Conservation (phyloP, 2,888 invertebrate genomes). For the Amorpha juglandis region DNA sequence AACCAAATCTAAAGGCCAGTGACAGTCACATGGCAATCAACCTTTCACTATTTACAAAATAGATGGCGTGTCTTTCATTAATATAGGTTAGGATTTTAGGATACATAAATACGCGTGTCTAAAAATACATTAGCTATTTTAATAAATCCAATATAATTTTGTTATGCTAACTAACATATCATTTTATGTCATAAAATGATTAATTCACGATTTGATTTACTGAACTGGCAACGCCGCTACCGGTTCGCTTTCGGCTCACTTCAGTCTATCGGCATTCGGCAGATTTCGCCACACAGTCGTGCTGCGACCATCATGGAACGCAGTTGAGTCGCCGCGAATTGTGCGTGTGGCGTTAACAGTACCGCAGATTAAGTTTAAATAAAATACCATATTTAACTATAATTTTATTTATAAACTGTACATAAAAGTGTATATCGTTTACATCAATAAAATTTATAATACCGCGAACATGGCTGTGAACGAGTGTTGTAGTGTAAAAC, state of each 20-base stretch:
- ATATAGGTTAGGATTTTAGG: not conserved
- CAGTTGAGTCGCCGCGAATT: conserved; percentile 64
- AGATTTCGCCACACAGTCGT: conserved; percentile 52
- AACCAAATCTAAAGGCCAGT: not conserved
- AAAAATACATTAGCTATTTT: not conserved
- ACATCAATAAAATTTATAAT: conserved; percentile 45
- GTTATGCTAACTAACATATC: not conserved
- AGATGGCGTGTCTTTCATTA: conserved; percentile 12
- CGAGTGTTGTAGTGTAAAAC: conserved; percentile 79
- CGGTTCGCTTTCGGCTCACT: conserved; percentile 57
- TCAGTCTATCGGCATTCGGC: conserved; percentile 44
- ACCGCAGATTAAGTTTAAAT: conserved; percentile 52
- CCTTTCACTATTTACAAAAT: not conserved
- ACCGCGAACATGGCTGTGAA: conserved; percentile 76
- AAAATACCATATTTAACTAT: conserved; percentile 43
- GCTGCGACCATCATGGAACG: conserved; percentile 78
- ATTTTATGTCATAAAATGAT: not conserved
- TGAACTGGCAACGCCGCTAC: conserved; percentile 22
- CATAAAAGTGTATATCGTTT: conserved; percentile 53
- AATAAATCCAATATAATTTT: not conserved
- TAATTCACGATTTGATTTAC: not conserved
- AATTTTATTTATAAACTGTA: conserved; percentile 62
- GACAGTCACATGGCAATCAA: not conserved
- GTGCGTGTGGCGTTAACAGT: conserved; percentile 55
- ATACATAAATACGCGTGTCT: not conserved